Evolutionary conservation across 2,888 invertebrate genomes (phyloP), one percentile per base, ranked within the genome.

Genomic region (Imbricaverruca yamaguchii): DNA sequence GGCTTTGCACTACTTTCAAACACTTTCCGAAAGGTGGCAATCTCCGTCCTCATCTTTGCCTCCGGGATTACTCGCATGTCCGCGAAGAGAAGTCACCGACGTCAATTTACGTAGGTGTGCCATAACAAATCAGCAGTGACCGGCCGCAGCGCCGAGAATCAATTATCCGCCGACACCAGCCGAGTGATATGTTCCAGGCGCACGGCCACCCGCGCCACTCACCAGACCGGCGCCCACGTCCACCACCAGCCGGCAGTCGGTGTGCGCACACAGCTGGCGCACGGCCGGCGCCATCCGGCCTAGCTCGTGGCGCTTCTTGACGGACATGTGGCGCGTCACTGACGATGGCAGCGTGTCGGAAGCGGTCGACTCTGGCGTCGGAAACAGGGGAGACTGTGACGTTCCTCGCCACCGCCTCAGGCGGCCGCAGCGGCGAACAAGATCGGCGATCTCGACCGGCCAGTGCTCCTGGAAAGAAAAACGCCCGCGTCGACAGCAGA

Each of bases 241-340:
- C 23, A 78, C n/a, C 61, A 81, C 81, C 25, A 81, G 63, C 0
- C 21, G 25, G 1, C 63, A 78, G 61, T 13, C 53, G 15, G 81
- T 78, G 77, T 53, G 77, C 1, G 9, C 39, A 55, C 78, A 79
- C 12, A 81, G 78, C 11, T 56, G 53, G 13, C 53, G 53, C 61
- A 81, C 78, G 59, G 78, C 63, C 78, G 63, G 59, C 25, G 56
- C 69, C 81, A 81, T 55, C 2, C 81, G 81, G 2, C 53, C 63
- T 53, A 81, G 63, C 78, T 81, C 81, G 77, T 81, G 78, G 21
- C 78, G 59, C 63, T 81, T 81, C 78, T 81, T 81, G 53, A 53
- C 74, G 18, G 74, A 39, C 53, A 74, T 7, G 7, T 53, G 53
- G 18, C 53, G 53, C 7, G 21, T 18, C 39, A 53, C 23, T 1